A percentile compares a stretch with the other conserved stretches of the same genome.
These are phyloP conservation scores for Antechinus stuartii DNA, from an alignment of 2,113 vertebrate genomes.

Conservation along the genomic window DNA sequence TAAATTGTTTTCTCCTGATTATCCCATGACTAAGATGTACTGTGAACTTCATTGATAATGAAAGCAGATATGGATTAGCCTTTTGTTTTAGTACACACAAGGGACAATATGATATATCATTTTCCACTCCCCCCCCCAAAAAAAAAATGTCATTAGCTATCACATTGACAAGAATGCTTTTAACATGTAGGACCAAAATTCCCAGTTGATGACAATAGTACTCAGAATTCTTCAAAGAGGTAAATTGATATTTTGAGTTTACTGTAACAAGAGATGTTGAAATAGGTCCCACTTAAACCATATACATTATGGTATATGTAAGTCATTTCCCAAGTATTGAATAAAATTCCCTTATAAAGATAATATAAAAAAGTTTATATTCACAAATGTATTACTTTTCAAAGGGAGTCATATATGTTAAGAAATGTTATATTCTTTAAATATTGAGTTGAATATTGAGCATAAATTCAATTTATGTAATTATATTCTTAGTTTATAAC, in stretches of 20 bases:
- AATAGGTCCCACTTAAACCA: constrained; percentile 15
- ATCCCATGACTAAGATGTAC: background rate
- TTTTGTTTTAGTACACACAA: background rate
- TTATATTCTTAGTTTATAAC: background rate
- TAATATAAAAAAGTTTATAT: background rate
- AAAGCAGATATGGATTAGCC: background rate
- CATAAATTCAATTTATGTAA: background rate
- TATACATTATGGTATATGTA: background rate
- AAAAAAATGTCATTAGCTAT: background rate
- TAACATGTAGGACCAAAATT: background rate
- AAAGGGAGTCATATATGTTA: background rate
- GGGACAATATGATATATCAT: background rate
- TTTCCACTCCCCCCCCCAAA: background rate
- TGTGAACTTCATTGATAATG: background rate
- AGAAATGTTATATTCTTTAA: background rate
- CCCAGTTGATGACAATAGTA: constrained; percentile 1
- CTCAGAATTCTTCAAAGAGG: constrained; percentile 30
- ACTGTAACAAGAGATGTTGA: background rate
- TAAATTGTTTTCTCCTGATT: background rate
- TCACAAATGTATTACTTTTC: background rate
- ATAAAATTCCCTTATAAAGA: constrained; percentile 1
- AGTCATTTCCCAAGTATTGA: background rate
- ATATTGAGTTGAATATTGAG: background rate
- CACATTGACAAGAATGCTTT: background rate
- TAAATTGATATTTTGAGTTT: constrained; percentile 30